These are phyloP conservation scores for Pelodytes ibericus DNA, from an alignment of 2,797 vertebrate species.

Conservation along the genomic window DNA sequence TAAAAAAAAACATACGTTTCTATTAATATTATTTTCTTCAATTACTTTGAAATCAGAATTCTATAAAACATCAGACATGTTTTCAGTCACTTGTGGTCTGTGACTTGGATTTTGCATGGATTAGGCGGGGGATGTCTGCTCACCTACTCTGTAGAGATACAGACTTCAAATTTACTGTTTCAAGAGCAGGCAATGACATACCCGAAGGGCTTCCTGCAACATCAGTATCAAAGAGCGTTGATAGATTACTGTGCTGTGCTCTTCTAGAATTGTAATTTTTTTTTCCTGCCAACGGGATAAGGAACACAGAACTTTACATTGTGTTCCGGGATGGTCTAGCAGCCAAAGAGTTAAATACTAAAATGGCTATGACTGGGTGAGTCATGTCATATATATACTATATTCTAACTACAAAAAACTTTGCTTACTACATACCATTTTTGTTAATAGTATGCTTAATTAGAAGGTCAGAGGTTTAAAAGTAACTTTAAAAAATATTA, in stretches of 20 bases:
- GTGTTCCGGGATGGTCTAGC: background rate
- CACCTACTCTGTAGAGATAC: constrained; percentile 19
- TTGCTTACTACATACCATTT: too few relatives aligned
- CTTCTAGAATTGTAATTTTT: constrained; percentile 35
- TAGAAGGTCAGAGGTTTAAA: too few relatives aligned
- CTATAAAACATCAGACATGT: background rate
- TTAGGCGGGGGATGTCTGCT: constrained; percentile 31
- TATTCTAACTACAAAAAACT: too few relatives aligned
- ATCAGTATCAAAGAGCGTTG: constrained; percentile 53
- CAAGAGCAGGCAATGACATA: constrained; percentile 45
- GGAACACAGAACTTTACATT: background rate
- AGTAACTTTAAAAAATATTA: too few relatives aligned
- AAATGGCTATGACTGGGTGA: background rate
- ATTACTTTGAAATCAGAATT: too few relatives aligned
- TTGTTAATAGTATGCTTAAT: too few relatives aligned
- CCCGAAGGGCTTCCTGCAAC: constrained; percentile 43
- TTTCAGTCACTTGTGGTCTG: background rate
- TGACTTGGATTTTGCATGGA: constrained; percentile 13
- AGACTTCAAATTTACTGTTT: constrained; percentile 47
- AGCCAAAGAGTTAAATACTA: background rate
- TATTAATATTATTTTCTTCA: too few relatives aligned
- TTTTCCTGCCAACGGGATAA: constrained; percentile 16
- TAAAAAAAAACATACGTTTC: too few relatives aligned
- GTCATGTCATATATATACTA: too few relatives aligned
- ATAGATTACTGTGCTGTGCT: constrained; percentile 43